Base-by-base conservation (phyloP, 1,140 invertebrate genomes). In the Metopolophium dirhodum region DNA sequence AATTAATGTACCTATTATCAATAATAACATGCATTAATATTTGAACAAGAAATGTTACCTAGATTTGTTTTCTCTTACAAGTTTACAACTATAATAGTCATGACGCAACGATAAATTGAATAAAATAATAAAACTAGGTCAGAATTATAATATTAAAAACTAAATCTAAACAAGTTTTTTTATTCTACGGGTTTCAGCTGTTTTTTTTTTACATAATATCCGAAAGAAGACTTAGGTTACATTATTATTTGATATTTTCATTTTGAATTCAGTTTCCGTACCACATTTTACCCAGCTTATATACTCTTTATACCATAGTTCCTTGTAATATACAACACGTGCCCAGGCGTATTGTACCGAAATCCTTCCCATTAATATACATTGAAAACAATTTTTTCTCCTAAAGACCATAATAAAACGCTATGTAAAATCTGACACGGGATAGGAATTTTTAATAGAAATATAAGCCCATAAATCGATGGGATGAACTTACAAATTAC, bases 161-260 rank as follows among this genome's bases (percentile, higher is more conserved):
- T 41, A n/a, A n/a, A 45, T 49, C 14, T 47, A 87, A 87, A 87
- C 85, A 86, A 89, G n/a, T 89, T 87, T 47, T 54, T 88, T 51
- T 54, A 22, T 88, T 30, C 8, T 37, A 37, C 87, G 49, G 57
- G 6, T 89, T 7, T 61, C 45, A 54, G 22, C 22, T 26, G 9
- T 61, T 35, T 61, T 88, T 9, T 47, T 57, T 41, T 14, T 90
- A 41, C 20, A 41, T 89, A 49, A 30, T 54, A 88, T 57, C 1
- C 14, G 37, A 57, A 90, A 61, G 51, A 90, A 41, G 23, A 90
- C 51, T 89, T 89, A 54, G 4, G 35, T 89, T 37, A 90, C 26
- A 90, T 90, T 90, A 90, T 37, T 90, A 61, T 61, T 90, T 89
- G 35, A 89, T 57, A 89, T 89, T 89, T 57, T 90, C 37, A 90